Conservation (phyloP, 1,140 invertebrate genomes). For the Temnothorax longispinosus region DNA sequence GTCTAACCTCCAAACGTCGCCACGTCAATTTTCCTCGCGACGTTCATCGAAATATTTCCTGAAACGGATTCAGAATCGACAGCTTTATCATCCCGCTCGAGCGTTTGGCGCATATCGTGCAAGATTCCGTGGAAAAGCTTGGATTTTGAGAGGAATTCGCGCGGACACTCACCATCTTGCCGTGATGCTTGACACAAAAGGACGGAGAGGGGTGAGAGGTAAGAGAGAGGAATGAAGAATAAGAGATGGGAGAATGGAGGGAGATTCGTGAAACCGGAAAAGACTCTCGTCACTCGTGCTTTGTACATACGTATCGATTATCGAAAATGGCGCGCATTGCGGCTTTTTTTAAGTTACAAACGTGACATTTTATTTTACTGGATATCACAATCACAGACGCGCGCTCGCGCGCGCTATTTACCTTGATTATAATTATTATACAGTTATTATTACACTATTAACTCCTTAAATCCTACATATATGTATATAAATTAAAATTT, state of each 20-base stretch:
- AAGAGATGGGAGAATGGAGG: too few species aligned
- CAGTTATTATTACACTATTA: too few species aligned
- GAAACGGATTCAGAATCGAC: not conserved
- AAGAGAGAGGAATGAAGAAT: too few species aligned
- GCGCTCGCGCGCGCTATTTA: too few species aligned
- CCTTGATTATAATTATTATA: too few species aligned
- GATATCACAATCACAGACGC: too few species aligned
- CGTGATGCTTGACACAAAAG: not conserved
- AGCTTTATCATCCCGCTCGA: not conserved
- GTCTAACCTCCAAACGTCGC: not conserved
- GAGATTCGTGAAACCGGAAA: constrained; percentile 15
- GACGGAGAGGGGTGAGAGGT: not conserved
- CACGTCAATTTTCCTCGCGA: not conserved
- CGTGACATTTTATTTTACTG: too few species aligned
- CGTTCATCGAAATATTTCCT: constrained; percentile 40
- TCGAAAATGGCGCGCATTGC: not conserved
- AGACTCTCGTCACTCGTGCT: not conserved
- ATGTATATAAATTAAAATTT: too few species aligned
- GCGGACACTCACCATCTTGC: constrained; percentile 65
- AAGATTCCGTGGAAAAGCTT: constrained; percentile 41
- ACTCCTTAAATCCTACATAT: too few species aligned
- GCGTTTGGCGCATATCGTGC: not conserved
- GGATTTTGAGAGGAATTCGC: constrained; percentile 31
- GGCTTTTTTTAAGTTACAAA: not conserved
- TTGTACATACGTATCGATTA: not conserved